Conservation (phyloP, 2,888 invertebrate genomes). For the Empis stercorea region DNA sequence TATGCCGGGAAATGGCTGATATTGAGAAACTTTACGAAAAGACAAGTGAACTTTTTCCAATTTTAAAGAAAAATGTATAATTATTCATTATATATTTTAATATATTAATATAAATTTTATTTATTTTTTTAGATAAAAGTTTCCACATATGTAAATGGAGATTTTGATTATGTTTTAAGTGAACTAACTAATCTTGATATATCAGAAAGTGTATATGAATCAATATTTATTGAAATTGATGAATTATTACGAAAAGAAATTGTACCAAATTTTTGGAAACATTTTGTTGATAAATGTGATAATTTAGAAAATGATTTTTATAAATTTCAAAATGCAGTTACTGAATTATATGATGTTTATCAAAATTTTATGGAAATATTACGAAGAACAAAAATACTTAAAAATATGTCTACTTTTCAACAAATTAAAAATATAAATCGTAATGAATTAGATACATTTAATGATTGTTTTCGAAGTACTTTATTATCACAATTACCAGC, state of each 20-base stretch:
- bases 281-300: constrained; percentile 18
- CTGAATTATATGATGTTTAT: constrained; percentile 24
- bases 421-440: constrained; percentile 12
- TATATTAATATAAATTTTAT: too few species aligned
- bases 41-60: constrained; percentile 24
- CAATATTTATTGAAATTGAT: constrained; percentile 26
- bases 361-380: constrained; percentile 19
- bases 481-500: constrained; percentile 58
- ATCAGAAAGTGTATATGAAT: constrained; percentile 20
- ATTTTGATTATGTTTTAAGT: constrained; percentile 14
- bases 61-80: constrained; percentile 21
- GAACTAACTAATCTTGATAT: constrained; percentile 13
- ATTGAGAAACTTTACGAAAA: constrained; percentile 22
- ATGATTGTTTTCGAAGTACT: constrained; percentile 50
- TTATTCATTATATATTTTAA: background rate
- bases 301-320: constrained; percentile 18
- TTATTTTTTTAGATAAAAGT: constrained; percentile 15
- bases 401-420: constrained; percentile 12
- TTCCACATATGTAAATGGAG: constrained; percentile 10
- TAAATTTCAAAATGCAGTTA: constrained; percentile 26
- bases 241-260: constrained; percentile 23
- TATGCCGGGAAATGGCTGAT: constrained; percentile 18
- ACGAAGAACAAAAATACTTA: constrained; percentile 17
- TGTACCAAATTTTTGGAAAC: constrained; percentile 30
- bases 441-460: constrained; percentile 34